Evolutionary conservation across 2,113 vertebrate genomes (phyloP).

Genomic region (Xyliphius kryptos): DNA sequence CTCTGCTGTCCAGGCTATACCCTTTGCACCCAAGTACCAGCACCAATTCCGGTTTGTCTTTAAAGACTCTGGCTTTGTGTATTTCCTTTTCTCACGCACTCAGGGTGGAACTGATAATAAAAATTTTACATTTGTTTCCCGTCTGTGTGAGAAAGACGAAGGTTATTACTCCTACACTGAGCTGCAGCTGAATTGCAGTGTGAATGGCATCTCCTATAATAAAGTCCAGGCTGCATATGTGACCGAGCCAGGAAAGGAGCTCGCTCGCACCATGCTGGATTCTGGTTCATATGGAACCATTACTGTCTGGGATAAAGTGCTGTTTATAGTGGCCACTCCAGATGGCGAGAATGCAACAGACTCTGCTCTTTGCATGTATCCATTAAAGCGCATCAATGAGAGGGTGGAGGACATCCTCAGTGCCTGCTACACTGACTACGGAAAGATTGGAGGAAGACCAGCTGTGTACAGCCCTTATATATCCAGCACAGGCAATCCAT

Average conservation of each 20-base stretch:
- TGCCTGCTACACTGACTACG: conserved; percentile 71
- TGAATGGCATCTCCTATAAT: conserved; percentile 59
- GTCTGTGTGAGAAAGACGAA: conserved; percentile 81
- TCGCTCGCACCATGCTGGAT: conserved; percentile 58
- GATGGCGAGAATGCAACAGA: conserved; percentile 55
- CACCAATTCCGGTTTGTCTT: conserved; percentile 73
- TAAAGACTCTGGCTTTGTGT: conserved; percentile 73
- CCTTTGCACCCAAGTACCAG: conserved; percentile 69
- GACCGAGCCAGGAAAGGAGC: conserved; percentile 58
- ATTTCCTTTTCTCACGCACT: conserved; percentile 89
- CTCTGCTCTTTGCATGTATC: conserved; percentile 85
- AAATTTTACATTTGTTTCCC: conserved; percentile 80
- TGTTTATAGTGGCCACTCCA: conserved; percentile 79
- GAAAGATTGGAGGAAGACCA: conserved; percentile 44
- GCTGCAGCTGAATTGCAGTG: conserved; percentile 78
- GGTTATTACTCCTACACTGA: conserved; percentile 92
- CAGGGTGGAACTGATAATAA: conserved; percentile 72
- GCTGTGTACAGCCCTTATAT: conserved; percentile 81
- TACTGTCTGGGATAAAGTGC: conserved; percentile 58
- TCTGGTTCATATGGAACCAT: conserved; percentile 42
- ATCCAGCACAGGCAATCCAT: conserved; percentile 46
- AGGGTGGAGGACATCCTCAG: conserved; percentile 71
- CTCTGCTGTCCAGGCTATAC: conserved; percentile 71
- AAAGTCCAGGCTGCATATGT: conserved; percentile 76
- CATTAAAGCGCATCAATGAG: conserved; percentile 68